A percentile compares a stretch with the other conserved stretches of the same genome.
phyloP scores from a whole-genome alignment of 2,797 vertebrate species.

The Agapornis canus region DNA sequence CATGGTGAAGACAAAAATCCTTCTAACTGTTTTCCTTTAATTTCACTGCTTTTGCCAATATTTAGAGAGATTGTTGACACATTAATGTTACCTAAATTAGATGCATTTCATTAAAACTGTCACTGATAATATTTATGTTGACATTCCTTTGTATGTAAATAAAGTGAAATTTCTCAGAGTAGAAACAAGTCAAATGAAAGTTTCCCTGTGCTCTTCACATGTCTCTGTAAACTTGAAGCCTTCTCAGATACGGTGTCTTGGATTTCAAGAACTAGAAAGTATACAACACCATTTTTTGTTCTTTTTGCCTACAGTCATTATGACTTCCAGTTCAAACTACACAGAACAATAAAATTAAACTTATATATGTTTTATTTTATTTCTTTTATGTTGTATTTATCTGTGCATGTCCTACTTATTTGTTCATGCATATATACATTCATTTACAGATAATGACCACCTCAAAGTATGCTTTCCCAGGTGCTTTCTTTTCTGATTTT shows the following conservation, averaged over 20 bases:
- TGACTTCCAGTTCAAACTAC: neutral
- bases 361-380: neutral
- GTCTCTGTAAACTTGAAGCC: neutral
- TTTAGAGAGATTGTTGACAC: neutral
- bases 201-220: neutral
- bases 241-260: neutral
- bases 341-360: neutral
- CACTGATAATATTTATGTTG: neutral
- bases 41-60: neutral
- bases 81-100: neutral
- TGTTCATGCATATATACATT: neutral
- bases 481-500: neutral
- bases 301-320: neutral
- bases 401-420: neutral
- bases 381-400: neutral
- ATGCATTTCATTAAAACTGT: neutral
- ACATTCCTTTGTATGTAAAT: neutral
- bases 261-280: neutral
- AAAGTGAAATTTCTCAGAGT: neutral
- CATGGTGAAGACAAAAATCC: neutral
- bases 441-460: neutral
- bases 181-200: neutral
- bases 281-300: neutral
- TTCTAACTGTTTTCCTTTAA: neutral
- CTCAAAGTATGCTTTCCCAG: neutral